These are phyloP conservation scores for Sparidentex hasta DNA, from an alignment of 2,797 vertebrate genomes.

Conservation along the genomic window DNA sequence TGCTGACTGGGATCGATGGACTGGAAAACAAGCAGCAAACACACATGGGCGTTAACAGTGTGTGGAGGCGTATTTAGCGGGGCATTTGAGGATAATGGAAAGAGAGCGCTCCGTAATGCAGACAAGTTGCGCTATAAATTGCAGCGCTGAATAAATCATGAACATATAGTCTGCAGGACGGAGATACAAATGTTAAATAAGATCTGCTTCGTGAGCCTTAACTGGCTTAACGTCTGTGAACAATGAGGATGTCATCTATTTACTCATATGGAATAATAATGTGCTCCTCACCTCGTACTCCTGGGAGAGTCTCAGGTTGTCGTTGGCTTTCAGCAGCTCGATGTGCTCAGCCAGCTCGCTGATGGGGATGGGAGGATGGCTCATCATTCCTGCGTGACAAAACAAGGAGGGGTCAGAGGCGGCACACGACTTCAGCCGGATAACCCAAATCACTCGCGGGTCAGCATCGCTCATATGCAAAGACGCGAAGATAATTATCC, in stretches of 20 bases:
- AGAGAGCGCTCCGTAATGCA: conserved; percentile 46
- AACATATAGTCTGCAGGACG: conserved; percentile 43
- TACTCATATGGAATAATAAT: conserved; percentile 37
- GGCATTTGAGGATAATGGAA: conserved; percentile 62
- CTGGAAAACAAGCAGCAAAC: conserved; percentile 74
- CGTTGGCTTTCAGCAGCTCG: conserved; percentile 97
- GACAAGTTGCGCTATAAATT: conserved; percentile 64
- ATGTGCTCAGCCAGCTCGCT: conserved; percentile 96
- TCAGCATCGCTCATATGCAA: conserved; percentile 58
- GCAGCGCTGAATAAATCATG: conserved; percentile 76
- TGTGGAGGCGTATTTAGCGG: conserved; percentile 26
- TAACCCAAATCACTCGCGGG: conserved; percentile 39
- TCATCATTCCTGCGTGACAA: conserved; percentile 92
- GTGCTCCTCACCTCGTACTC: conserved; percentile 94
- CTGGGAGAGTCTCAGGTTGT: conserved; percentile 99
- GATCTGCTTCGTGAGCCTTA: conserved; percentile 61
- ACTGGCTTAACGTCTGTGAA: conserved; percentile 50
- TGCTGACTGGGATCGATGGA: conserved; percentile 97
- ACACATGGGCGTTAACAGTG: conserved; percentile 2
- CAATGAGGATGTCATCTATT: conserved; percentile 43
- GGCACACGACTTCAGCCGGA: conserved; percentile 5
- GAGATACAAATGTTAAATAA: conserved; percentile 66
- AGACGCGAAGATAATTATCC: conserved; percentile 66
- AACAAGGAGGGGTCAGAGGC: conserved; percentile 57
- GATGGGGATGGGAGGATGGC: conserved; percentile 96